phyloP scores from a whole-genome alignment of 2,113 vertebrate species.

The Athene cunicularia region DNA sequence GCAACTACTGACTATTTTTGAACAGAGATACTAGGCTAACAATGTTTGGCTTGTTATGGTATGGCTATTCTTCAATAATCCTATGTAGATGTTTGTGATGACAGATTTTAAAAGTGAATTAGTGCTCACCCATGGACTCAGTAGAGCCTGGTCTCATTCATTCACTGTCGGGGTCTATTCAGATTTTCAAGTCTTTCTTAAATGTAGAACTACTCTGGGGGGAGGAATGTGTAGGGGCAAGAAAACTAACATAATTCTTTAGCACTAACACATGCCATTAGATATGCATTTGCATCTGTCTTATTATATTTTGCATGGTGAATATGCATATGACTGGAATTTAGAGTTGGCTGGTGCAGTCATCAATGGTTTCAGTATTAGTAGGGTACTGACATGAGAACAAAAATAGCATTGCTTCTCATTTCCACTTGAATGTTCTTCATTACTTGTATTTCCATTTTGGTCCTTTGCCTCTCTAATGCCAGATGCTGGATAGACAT shows the following conservation, averaged over 20 bases:
- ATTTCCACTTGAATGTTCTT: not conserved
- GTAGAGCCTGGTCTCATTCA: not conserved
- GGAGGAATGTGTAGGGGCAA: not conserved
- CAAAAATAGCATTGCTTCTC: not conserved
- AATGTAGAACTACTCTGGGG: not conserved
- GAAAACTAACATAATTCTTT: not conserved
- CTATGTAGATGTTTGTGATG: not conserved
- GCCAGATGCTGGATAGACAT: not conserved
- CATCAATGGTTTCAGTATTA: not conserved
- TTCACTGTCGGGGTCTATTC: not conserved
- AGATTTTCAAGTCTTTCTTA: not conserved
- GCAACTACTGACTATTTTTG: not conserved
- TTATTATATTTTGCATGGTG: not conserved
- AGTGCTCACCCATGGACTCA: not conserved
- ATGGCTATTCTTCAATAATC: not conserved
- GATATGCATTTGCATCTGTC: not conserved
- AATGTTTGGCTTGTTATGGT: not conserved
- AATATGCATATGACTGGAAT: not conserved
- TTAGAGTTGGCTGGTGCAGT: not conserved
- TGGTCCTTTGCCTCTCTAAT: not conserved
- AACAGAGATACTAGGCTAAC: not conserved
- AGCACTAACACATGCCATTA: not conserved
- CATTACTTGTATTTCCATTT: not conserved
- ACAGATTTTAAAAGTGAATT: not conserved
- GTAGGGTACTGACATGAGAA: not conserved